Base-by-base conservation (phyloP, 2,888 invertebrate genomes). In the Eulithis prunata region DNA sequence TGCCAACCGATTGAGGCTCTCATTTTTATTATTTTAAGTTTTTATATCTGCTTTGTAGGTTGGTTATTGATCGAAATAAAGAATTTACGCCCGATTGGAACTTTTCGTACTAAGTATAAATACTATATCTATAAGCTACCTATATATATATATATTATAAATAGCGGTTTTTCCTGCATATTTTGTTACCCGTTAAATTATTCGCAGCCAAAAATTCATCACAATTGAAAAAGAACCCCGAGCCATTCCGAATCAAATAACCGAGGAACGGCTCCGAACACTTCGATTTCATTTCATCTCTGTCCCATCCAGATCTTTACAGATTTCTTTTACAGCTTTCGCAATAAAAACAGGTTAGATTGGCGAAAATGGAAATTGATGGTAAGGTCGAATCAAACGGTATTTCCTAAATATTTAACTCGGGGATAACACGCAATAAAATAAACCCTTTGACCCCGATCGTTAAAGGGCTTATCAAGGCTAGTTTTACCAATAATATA, bases 311-410 rank as follows among this genome's bases (percentile, higher is more conserved):
- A 59, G 62, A 66, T 62, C 60, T 63, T 71, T 57, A 61, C 68
- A 64, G 68, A 66, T 68, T 69, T 71, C 68, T 68, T 69, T 66
- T 68, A 68, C 68, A 56, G 66, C 53, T 28, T 52, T 64, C 55
- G 66, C 65, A 72, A 72, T 69, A 72, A 72, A 72, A 65, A 66
- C 62, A 64, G 32, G 61, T 60, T 65, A 68, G 70, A 70, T 70
- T 71, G 65, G 68, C 69, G 62, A 68, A 66, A 72, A 72, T 72
- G 61, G 63, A 65, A 67, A 72, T 72, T 68, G 70, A 72, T 72
- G 68, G 71, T 69, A 62, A 68, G 64, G 52, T 66, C 66, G 52
- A 70, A 70, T 69, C 68, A 66, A 70, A 69, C 51, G 61, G 66
- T 68, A 60, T 69, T 66, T 64, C 64, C 65, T 65, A 62, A 68